Base-by-base conservation (phyloP, 2,113 vertebrate genomes). In the Grantiella picta region DNA sequence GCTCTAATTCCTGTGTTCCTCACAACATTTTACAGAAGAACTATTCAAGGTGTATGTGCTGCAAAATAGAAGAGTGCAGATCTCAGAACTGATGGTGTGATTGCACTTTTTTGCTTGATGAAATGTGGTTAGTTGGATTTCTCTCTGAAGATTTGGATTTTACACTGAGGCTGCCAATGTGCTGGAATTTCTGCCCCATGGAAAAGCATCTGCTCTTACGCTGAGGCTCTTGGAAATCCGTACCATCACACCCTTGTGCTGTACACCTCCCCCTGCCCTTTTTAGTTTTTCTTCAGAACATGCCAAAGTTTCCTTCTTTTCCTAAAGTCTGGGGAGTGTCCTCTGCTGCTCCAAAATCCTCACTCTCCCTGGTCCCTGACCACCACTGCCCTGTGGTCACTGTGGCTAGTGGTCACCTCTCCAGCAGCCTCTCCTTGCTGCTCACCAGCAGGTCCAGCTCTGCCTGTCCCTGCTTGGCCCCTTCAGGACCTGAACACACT, bases 221-320 rank as follows among this genome's bases (percentile, higher is more conserved):
- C 15, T 24, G 24, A 19, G 8, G 4, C 7, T 13, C 27, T 35
- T 70, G 69, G 65, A 65, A 71, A 33, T 9, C 7, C 44, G n/a
- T 52, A 42, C 8, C 38, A 79, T 12, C 6, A 11, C 29, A 42
- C 13, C 7, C 15, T 22, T 25, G 5, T 23, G 9, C 22, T 36
- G 4, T 11, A 11, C 25, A 25, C 8, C 4, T 12, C 6, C 9
- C 2, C 2, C 11, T 1, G 0, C 0, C 28, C 1, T 0, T 17
- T 53, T 90, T 22, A 81, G 11, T 17, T 68, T 94, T 69, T 11
- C 10, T 73, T 73, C 20, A 81, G 12, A 11, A 19, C 23, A 19
- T 17, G 12, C 3, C n/a, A n/a, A 45, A 60, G 19, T 40, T 70
- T 54, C 35, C 11, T 40, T 44, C 19, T 63, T 24, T 49, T 66